Percentiles rank a stretch among this genome's conserved stretches.
Evolutionary conservation across 1,140 invertebrate species (phyloP).

Genomic region (Ceratoteleas bidentatus): DNA sequence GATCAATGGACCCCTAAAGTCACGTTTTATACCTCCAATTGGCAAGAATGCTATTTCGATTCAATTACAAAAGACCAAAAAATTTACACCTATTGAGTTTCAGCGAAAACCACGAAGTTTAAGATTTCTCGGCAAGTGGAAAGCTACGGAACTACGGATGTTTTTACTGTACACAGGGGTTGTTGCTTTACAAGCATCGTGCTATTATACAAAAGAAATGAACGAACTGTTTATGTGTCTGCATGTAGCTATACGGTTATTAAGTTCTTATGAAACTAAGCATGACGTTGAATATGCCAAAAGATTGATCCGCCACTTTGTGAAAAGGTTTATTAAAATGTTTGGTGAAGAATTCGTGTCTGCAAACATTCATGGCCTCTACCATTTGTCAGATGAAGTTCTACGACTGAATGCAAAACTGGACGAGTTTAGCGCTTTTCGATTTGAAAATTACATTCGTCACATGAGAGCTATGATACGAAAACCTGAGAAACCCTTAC

Average conservation of each 20-base stretch:
- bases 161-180: slow-evolving; percentile 19
- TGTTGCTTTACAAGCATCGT: neutral
- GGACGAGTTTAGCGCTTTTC: slow-evolving; percentile 2
- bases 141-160: slow-evolving; percentile 20
- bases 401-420: neutral
- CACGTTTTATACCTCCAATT: neutral
- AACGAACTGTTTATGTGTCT: neutral
- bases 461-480: neutral
- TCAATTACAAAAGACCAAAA: neutral
- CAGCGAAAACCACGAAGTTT: slow-evolving; percentile 5
- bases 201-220: neutral
- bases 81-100: slow-evolving; percentile 22
- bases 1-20: slow-evolving; percentile 1
- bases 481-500: slow-evolving; percentile 8
- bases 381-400: slow-evolving; percentile 14
- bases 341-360: slow-evolving; percentile 19
- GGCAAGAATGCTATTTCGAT: neutral
- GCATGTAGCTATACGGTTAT: slow-evolving; percentile 3
- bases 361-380: slow-evolving; percentile 10
- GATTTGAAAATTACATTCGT: slow-evolving; percentile 4
- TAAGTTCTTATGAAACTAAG: neutral
- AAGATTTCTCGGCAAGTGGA: slow-evolving; percentile 17
- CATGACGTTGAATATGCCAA: slow-evolving; percentile 11
- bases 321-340: slow-evolving; percentile 4
- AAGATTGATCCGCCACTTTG: slow-evolving; percentile 4